Evolutionary conservation across 92 coral and sea anemone species (phyloP).

Genomic region (Micromussa lordhowensis): DNA sequence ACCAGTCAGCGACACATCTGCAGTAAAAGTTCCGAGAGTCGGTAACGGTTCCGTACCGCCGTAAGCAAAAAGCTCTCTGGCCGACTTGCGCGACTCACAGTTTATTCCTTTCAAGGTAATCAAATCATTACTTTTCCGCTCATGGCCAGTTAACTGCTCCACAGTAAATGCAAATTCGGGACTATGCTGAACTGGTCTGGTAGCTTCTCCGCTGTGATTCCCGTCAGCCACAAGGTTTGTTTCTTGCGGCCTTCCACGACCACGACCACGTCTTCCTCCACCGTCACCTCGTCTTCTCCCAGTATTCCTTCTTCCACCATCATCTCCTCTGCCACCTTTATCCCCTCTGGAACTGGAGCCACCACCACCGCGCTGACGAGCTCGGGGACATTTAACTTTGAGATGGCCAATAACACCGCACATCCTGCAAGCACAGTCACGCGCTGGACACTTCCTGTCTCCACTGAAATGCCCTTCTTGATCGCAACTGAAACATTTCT

Average conservation of each 20-base stretch:
- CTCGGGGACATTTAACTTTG: too few relatives aligned
- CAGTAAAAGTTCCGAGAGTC: slow-evolving; percentile 16
- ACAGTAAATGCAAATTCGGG: too few relatives aligned
- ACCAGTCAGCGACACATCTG: slow-evolving; percentile 9
- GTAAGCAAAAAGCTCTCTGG: slow-evolving; percentile 23
- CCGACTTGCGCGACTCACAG: not conserved
- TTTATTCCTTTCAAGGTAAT: too few relatives aligned
- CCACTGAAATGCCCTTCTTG: too few relatives aligned
- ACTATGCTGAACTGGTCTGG: too few relatives aligned
- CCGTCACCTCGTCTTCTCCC: not conserved
- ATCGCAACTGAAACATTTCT: too few relatives aligned
- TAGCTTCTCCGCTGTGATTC: not conserved
- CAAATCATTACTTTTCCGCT: too few relatives aligned
- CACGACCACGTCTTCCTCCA: not conserved
- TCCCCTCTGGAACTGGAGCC: slow-evolving; percentile 4
- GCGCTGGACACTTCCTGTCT: too few relatives aligned
- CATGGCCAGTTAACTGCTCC: too few relatives aligned
- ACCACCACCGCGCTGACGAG: not conserved
- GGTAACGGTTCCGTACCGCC: slow-evolving; percentile 18
- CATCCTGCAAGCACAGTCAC: too few relatives aligned
- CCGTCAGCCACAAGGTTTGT: slow-evolving; percentile 7
- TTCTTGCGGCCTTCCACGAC: slow-evolving; percentile 30
- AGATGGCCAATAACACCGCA: too few relatives aligned
- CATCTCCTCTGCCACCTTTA: slow-evolving; percentile 43
- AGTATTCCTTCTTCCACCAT: slow-evolving; percentile 20